Conservation (phyloP, 2,888 invertebrate genomes). For the Sclerodermus sp. region DNA sequence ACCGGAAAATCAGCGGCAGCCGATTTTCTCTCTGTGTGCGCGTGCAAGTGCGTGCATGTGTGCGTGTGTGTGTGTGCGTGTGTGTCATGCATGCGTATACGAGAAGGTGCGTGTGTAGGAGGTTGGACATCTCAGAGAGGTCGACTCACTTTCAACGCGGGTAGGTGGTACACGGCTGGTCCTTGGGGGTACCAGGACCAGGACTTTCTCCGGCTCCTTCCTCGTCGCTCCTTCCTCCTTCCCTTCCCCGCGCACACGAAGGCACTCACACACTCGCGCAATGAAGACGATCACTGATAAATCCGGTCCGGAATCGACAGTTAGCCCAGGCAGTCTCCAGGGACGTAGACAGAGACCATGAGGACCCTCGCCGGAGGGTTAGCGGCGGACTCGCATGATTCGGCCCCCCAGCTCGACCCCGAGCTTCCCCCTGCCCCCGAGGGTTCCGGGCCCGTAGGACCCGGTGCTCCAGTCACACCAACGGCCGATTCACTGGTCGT, state of each 20-base stretch:
- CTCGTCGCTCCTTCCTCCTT: constrained; percentile 3
- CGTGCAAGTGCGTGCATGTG: constrained; percentile 5
- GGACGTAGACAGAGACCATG: no score
- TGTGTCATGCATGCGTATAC: no score
- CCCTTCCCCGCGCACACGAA: constrained; percentile 19
- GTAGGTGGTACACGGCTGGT: constrained; percentile 38
- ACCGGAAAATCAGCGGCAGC: no score
- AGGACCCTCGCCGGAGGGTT: constrained; percentile 29
- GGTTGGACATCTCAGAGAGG: no score
- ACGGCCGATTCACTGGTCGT: neutral
- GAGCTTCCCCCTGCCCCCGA: neutral
- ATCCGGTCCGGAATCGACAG: constrained; percentile 1
- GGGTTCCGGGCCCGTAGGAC: constrained; percentile 1
- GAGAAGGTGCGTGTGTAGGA: neutral
- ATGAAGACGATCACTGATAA: constrained; percentile 12
- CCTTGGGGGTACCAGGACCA: constrained; percentile 14
- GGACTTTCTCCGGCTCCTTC: neutral
- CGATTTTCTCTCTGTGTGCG: no score
- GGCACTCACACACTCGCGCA: neutral
- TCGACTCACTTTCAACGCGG: constrained; percentile 38
- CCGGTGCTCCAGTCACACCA: no score
- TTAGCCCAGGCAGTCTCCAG: no score
- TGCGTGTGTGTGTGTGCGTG: no score
- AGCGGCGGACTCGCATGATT: constrained; percentile 29
- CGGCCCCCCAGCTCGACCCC: neutral